Conservation (phyloP, 23 tunicate genomes). For the Oikopleura dioica region DNA sequence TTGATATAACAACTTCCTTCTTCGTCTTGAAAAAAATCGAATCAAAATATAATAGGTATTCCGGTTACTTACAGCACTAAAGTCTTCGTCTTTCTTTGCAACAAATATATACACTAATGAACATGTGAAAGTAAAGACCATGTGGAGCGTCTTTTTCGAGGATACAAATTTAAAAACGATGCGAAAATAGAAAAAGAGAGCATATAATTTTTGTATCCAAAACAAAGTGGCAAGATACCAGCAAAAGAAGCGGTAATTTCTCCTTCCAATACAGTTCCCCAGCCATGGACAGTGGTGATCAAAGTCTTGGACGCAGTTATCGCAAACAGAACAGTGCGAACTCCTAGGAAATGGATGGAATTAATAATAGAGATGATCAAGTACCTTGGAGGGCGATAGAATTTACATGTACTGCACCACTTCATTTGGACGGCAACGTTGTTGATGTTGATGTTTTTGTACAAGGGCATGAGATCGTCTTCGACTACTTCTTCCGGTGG, state of each 20-base stretch:
- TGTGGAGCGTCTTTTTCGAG: slow-evolving; percentile 51
- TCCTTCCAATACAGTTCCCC: slow-evolving; percentile 75
- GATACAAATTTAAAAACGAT: too few relatives aligned
- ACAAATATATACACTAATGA: slow-evolving; percentile 33
- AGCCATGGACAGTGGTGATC: slow-evolving; percentile 99
- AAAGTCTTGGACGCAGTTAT: slow-evolving; percentile 74
- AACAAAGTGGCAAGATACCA: slow-evolving; percentile 29
- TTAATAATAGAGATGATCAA: neutral
- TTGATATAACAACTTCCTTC: neutral
- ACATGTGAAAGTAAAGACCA: slow-evolving; percentile 39
- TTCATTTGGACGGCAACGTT: slow-evolving; percentile 73
- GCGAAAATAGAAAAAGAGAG: too few relatives aligned
- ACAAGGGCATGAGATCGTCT: slow-evolving; percentile 49
- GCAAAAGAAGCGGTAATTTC: slow-evolving; percentile 71
- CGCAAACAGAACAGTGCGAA: slow-evolving; percentile 88
- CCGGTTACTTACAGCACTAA: neutral
- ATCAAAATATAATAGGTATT: too few relatives aligned
- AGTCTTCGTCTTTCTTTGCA: neutral
- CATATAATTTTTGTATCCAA: too few relatives aligned
- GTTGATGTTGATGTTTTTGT: slow-evolving; percentile 27
- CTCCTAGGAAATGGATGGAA: slow-evolving; percentile 23
- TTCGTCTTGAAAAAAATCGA: neutral
- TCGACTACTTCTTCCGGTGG: slow-evolving; percentile 92
- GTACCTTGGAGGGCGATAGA: slow-evolving; percentile 67
- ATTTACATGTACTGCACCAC: slow-evolving; percentile 94